phyloP scores from a whole-genome alignment of 2,888 invertebrate species.

The Andrena haemorrhoa region DNA sequence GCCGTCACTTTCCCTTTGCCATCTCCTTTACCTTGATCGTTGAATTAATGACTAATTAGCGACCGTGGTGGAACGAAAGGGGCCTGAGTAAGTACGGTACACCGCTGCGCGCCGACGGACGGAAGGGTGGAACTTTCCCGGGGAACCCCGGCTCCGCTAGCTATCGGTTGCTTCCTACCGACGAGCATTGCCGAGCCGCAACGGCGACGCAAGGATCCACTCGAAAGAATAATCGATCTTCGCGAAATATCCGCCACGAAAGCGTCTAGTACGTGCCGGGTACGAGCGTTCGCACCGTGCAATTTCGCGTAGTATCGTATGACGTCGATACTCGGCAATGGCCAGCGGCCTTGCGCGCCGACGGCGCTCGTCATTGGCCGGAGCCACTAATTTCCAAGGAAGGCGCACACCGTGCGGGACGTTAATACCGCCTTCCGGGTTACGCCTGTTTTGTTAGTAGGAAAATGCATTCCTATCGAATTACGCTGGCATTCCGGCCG shows the following conservation, averaged over 20 bases:
- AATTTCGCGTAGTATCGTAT: conserved; percentile 17
- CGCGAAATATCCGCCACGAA: no score
- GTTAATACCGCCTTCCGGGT: conserved; percentile 40
- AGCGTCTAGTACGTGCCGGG: no score
- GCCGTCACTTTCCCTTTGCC: not conserved
- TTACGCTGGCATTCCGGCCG: conserved; percentile 67
- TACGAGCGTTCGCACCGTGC: no score
- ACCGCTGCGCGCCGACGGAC: not conserved
- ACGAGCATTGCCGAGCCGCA: no score
- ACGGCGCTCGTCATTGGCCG: not conserved
- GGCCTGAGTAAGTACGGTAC: not conserved
- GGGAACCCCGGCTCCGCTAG: not conserved
- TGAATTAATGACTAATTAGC: conserved; percentile 2
- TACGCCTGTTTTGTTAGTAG: conserved; percentile 47
- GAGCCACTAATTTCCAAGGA: conserved; percentile 30
- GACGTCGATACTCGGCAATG: not conserved
- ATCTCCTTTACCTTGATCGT: not conserved
- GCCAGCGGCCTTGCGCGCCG: conserved; percentile 22
- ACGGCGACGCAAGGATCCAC: no score
- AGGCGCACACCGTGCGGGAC: conserved; percentile 2
- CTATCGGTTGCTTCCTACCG: not conserved
- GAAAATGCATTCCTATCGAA: conserved; percentile 77
- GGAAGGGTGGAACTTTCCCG: not conserved
- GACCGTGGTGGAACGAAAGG: not conserved
- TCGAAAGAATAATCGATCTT: no score